Percentiles rank a stretch among this genome's conserved stretches.
phyloP scores from a whole-genome alignment of 2,113 vertebrate genomes.

The Lamprologus lemairii region DNA sequence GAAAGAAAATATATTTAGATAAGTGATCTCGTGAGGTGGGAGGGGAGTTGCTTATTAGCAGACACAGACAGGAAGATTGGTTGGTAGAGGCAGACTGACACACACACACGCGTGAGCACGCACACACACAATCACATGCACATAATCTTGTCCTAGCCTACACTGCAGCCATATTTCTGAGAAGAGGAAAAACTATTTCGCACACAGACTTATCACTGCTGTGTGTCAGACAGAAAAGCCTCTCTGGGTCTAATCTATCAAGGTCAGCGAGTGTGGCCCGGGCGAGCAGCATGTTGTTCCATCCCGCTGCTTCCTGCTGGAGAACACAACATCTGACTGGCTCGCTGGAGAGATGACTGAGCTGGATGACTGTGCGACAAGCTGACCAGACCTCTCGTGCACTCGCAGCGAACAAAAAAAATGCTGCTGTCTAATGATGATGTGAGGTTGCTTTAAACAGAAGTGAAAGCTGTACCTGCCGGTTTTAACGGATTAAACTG shows the following conservation, averaged over 20 bases:
- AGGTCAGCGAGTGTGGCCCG: constrained; percentile 70
- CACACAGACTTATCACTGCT: constrained; percentile 62
- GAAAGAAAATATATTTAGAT: constrained; percentile 23
- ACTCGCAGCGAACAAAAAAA: background rate
- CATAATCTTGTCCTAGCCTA: background rate
- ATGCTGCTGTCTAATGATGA: background rate
- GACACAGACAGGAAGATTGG: constrained; percentile 37
- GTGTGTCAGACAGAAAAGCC: constrained; percentile 62
- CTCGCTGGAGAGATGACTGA: background rate
- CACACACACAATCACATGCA: background rate
- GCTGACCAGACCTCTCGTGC: background rate
- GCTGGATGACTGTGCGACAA: background rate
- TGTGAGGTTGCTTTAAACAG: background rate
- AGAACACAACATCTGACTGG: constrained; percentile 19
- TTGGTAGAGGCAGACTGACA: background rate
- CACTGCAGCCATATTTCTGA: constrained; percentile 48
- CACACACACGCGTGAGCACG: background rate
- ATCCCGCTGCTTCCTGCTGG: constrained; percentile 40
- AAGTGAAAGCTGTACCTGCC: background rate
- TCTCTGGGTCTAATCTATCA: constrained; percentile 71
- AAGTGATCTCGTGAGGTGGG: constrained; percentile 14
- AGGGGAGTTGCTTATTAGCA: constrained; percentile 30
- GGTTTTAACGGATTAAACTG: background rate
- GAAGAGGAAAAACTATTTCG: constrained; percentile 56
- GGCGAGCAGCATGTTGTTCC: constrained; percentile 63